A percentile compares a stretch with the other conserved stretches of the same genome.
These are phyloP conservation scores for Spialia ferax DNA, from an alignment of 2,888 invertebrate species.

Conservation along the genomic window DNA sequence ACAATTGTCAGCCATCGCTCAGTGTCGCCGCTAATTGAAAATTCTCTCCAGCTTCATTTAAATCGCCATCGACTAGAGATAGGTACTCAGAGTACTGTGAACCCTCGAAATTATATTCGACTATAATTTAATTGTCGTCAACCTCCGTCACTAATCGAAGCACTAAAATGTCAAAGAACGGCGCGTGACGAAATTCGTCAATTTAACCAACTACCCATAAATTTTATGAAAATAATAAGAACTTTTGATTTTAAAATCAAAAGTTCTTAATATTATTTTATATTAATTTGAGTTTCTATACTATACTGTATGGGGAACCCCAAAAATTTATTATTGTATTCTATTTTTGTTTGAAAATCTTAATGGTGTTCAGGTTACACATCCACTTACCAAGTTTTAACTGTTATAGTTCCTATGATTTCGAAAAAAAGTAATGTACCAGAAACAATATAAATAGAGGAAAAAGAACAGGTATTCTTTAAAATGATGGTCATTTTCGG, in stretches of 20 bases:
- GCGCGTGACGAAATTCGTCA: slow-evolving; percentile 46
- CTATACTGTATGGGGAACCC: too few species aligned
- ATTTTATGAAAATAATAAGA: neutral
- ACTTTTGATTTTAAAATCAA: neutral
- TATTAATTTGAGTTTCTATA: too few species aligned
- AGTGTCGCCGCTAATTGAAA: slow-evolving; percentile 84
- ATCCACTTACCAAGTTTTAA: too few species aligned
- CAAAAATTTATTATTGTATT: too few species aligned
- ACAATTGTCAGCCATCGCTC: slow-evolving; percentile 83
- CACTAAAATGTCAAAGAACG: slow-evolving; percentile 49
- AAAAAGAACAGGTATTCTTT: too few species aligned
- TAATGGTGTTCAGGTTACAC: too few species aligned
- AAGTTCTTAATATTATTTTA: too few species aligned
- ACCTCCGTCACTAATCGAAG: slow-evolving; percentile 55
- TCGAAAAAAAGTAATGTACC: too few species aligned
- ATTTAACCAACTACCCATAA: neutral
- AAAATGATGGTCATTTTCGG: too few species aligned
- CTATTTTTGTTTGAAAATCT: too few species aligned
- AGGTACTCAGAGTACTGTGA: slow-evolving; percentile 54
- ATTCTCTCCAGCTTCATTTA: slow-evolving; percentile 82
- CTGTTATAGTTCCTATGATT: too few species aligned
- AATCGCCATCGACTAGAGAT: slow-evolving; percentile 76
- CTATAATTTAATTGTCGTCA: slow-evolving; percentile 62
- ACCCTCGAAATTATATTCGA: slow-evolving; percentile 68
- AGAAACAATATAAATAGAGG: too few species aligned